These are phyloP conservation scores for Arothron firmamentum DNA, from an alignment of 2,113 vertebrate genomes.

Conservation along the genomic window DNA sequence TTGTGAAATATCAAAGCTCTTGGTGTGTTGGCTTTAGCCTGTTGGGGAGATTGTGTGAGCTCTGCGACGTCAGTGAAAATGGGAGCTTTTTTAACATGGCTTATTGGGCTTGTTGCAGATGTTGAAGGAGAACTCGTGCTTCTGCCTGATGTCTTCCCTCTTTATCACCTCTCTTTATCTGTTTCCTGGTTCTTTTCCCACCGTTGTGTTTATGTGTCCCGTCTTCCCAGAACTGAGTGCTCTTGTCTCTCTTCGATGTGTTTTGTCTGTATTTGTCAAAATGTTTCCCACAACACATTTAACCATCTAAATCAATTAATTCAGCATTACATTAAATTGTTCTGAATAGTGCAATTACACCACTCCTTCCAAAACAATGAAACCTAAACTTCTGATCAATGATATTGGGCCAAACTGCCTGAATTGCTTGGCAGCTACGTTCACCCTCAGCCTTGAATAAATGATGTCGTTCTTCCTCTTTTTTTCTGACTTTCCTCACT, in stretches of 20 bases:
- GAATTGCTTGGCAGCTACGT: not conserved
- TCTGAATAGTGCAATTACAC: no score
- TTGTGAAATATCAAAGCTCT: not conserved
- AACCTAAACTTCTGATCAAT: not conserved
- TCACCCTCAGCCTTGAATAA: constrained; percentile 39
- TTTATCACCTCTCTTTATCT: constrained; percentile 49
- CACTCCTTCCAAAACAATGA: not conserved
- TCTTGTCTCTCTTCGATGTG: constrained; percentile 26
- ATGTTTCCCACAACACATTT: constrained; percentile 42
- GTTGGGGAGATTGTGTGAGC: not conserved
- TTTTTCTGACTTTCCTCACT: constrained; percentile 65
- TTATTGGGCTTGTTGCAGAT: constrained; percentile 1
- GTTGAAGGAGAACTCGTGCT: constrained; percentile 2
- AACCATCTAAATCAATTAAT: not conserved
- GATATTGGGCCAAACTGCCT: not conserved
- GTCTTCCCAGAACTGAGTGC: constrained; percentile 36
- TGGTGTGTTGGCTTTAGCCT: not conserved
- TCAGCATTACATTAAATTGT: not conserved
- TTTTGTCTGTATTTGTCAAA: constrained; percentile 46
- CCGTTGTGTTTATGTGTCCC: constrained; percentile 46
- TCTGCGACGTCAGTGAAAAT: not conserved
- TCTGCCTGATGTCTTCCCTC: constrained; percentile 35
- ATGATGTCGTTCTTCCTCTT: constrained; percentile 74
- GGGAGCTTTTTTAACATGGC: not conserved
- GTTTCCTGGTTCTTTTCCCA: constrained; percentile 29